A percentile compares a stretch with the other conserved stretches of the same genome.
Conservation (phyloP, 2,797 vertebrate genomes). For the Prunella strophiata region DNA sequence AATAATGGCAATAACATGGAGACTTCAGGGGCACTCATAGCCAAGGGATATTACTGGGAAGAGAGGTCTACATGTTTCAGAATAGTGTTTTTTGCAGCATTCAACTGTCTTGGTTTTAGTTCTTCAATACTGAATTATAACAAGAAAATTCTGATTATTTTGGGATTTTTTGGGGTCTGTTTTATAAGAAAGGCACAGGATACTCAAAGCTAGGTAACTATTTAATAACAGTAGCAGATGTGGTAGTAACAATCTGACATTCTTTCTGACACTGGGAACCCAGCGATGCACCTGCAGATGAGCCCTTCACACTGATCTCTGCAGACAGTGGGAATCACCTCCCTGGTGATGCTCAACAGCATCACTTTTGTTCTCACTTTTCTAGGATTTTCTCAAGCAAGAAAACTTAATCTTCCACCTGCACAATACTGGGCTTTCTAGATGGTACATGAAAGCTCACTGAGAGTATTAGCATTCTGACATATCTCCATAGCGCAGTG, state of each 20-base stretch:
- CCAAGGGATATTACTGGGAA: neutral
- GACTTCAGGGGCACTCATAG: neutral
- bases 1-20: neutral
- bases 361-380: neutral
- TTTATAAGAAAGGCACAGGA: neutral
- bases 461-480: neutral
- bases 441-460: neutral
- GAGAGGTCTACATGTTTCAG: neutral
- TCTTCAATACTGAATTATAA: neutral
- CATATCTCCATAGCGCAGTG: neutral
- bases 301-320: neutral
- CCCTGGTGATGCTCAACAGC: neutral
- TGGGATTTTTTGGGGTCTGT: neutral
- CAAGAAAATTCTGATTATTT: neutral
- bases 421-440: neutral
- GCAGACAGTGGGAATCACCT: neutral
- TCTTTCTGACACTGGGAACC: neutral
- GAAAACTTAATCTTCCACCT: neutral
- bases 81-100: neutral
- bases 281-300: too few relatives aligned
- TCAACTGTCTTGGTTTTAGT: neutral
- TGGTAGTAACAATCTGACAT: fast-evolving
- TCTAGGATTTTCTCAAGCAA: neutral
- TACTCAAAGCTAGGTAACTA: neutral
- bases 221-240: neutral